phyloP scores from a whole-genome alignment of 1,140 invertebrate genomes.

The Drosophila sucinea region DNA sequence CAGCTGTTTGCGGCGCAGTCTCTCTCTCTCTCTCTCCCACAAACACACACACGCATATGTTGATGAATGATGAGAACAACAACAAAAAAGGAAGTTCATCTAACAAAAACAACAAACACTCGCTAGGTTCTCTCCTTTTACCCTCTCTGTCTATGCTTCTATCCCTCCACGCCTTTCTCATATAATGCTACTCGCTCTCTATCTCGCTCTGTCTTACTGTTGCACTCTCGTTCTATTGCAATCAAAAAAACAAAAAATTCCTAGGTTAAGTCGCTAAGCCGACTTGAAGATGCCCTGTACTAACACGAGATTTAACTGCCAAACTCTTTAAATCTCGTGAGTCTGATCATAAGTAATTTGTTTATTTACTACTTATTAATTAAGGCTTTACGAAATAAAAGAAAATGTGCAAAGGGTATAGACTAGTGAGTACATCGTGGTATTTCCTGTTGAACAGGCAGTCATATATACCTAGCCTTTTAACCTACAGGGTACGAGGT shows the following conservation, averaged over 20 bases:
- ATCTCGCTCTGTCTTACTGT: constrained; percentile 26
- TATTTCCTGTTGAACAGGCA: background rate
- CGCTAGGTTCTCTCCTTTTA: constrained; percentile 23
- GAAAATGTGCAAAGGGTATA: no score
- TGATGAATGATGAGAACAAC: constrained; percentile 50
- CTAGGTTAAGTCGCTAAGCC: background rate
- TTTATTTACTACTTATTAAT: background rate
- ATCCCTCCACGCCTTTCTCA: constrained; percentile 15
- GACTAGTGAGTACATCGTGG: no score
- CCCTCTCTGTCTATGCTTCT: constrained; percentile 8
- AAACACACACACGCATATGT: constrained; percentile 36
- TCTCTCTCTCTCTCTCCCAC: constrained; percentile 1
- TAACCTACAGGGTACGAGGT: background rate
- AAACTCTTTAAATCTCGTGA: no score
- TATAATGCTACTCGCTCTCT: constrained; percentile 35
- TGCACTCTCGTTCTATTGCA: constrained; percentile 51
- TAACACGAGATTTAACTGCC: background rate
- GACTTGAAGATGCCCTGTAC: background rate
- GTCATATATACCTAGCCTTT: background rate
- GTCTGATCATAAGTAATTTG: no score
- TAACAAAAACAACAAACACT: constrained; percentile 8
- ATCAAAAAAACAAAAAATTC: constrained; percentile 21
- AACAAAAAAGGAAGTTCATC: constrained; percentile 29
- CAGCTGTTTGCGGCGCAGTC: constrained; percentile 42
- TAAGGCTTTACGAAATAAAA: no score